These are phyloP conservation scores for Notarius lentiginosus DNA, from an alignment of 2,113 vertebrate genomes.

Conservation along the genomic window DNA sequence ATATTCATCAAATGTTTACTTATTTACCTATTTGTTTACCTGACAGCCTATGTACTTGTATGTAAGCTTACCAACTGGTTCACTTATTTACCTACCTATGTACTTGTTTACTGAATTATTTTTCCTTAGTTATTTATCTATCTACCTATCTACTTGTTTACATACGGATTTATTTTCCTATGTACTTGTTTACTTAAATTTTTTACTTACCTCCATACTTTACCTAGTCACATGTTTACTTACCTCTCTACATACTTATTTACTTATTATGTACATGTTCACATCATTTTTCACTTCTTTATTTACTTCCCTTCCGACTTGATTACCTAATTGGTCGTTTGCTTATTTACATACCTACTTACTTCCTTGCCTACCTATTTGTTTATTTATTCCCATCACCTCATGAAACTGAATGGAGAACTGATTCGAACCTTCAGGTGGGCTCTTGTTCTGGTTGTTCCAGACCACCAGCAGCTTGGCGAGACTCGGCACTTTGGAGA, in stretches of 20 bases:
- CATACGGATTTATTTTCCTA: no score
- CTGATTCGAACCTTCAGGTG: slow-evolving; percentile 87
- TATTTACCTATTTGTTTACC: neutral
- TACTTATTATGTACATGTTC: no score
- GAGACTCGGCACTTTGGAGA: slow-evolving; percentile 94
- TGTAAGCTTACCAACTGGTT: neutral
- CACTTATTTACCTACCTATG: neutral
- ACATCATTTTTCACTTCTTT: no score
- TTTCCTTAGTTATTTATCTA: no score
- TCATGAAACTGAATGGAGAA: neutral
- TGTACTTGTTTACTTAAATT: no score
- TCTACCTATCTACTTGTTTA: neutral
- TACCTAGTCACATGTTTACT: neutral
- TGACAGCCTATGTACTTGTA: no score
- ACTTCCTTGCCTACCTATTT: neutral
- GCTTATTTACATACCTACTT: neutral
- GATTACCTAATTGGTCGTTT: neutral
- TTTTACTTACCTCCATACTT: neutral
- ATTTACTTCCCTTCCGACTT: neutral
- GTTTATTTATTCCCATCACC: neutral
- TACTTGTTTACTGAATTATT: neutral
- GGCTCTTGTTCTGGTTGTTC: slow-evolving; percentile 99
- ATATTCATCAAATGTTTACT: neutral
- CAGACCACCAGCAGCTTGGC: slow-evolving; percentile 95
- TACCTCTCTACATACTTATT: neutral